These are phyloP conservation scores for Junonia oenone DNA, from an alignment of 2,888 invertebrate species.

Conservation along the genomic window DNA sequence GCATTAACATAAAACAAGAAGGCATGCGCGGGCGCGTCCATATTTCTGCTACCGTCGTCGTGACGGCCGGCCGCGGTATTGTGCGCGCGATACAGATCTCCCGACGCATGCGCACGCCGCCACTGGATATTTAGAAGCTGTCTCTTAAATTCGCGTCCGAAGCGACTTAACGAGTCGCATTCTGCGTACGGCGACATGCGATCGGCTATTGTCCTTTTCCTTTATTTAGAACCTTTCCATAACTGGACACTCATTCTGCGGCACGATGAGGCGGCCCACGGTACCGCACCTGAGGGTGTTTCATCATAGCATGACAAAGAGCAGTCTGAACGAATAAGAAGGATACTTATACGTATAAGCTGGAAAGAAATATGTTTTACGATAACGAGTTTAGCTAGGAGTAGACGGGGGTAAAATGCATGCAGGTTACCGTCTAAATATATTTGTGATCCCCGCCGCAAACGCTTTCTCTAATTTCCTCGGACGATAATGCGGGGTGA, in stretches of 20 bases:
- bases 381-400: background rate
- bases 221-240: slow-evolving; percentile 44
- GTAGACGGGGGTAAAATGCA: slow-evolving; percentile 7
- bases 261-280: slow-evolving; percentile 22
- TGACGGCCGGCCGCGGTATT: slow-evolving; percentile 69
- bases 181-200: slow-evolving; percentile 66
- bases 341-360: background rate
- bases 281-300: slow-evolving; percentile 4
- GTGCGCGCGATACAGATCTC: slow-evolving; percentile 75
- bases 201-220: slow-evolving; percentile 60
- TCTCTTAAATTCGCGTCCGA: slow-evolving; percentile 66
- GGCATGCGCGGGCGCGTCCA: slow-evolving; percentile 64
- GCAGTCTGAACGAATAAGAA: background rate
- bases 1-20: slow-evolving; percentile 77
- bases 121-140: slow-evolving; percentile 74
- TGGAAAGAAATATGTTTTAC: background rate
- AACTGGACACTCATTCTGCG: slow-evolving; percentile 35
- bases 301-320: slow-evolving; percentile 14
- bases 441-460: slow-evolving; percentile 25
- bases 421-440: slow-evolving; percentile 20
- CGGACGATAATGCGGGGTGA: slow-evolving; percentile 48
- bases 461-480: slow-evolving; percentile 41
- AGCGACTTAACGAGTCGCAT: slow-evolving; percentile 70
- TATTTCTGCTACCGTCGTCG: slow-evolving; percentile 75
- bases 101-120: slow-evolving; percentile 63